Percentiles rank a stretch among this genome's conserved stretches.
Evolutionary conservation across 2,113 vertebrate genomes (phyloP).

Genomic region (Boleophthalmus pectinirostris): DNA sequence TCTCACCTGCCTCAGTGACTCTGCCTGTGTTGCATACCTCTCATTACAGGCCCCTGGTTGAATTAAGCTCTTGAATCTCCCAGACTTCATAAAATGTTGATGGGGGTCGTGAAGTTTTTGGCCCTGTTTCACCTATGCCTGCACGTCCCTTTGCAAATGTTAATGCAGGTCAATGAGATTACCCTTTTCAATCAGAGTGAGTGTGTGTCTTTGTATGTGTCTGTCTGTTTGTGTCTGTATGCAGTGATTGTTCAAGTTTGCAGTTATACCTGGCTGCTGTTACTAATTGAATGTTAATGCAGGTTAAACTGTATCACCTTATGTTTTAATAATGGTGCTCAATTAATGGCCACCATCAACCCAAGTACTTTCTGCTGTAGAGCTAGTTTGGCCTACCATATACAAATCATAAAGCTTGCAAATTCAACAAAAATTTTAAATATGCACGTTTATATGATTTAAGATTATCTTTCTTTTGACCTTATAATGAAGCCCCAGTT

Average conservation of each 20-base stretch:
- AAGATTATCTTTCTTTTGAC: not conserved
- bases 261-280: constrained; percentile 10
- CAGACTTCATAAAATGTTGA: constrained; percentile 60
- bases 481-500: not conserved
- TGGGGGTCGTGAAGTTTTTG: constrained; percentile 43
- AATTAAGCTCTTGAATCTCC: constrained; percentile 34
- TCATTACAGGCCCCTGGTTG: constrained; percentile 31
- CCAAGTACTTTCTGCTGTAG: not conserved
- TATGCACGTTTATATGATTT: too few species aligned
- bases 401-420: not conserved
- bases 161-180: constrained; percentile 52
- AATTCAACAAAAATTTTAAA: too few species aligned
- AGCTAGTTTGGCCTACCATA: not conserved
- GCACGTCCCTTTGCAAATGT: constrained; percentile 10
- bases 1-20: constrained; percentile 9
- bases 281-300: constrained; percentile 45
- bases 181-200: constrained; percentile 2
- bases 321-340: constrained; percentile 48
- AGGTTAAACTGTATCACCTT: constrained; percentile 47
- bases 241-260: not conserved
- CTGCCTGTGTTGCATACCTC: not conserved
- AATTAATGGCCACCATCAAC: constrained; percentile 29
- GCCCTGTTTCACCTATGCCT: constrained; percentile 32
- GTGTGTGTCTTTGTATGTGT: not conserved
- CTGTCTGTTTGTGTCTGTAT: constrained; percentile 5